Evolutionary conservation across 2,113 vertebrate species (phyloP).

Genomic region (Toxotes chatareus): DNA sequence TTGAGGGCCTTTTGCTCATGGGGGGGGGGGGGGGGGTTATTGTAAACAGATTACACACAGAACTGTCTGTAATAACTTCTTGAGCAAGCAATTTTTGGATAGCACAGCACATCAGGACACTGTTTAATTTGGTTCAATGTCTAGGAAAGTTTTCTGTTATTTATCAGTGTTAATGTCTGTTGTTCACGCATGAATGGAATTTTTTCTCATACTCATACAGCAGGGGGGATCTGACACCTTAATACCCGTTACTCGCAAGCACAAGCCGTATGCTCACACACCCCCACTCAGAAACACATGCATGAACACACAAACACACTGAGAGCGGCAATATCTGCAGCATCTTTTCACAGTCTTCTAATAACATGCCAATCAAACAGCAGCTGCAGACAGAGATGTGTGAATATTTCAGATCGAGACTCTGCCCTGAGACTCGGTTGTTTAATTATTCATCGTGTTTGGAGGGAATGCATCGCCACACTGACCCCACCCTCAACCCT

Average conservation of each 20-base stretch:
- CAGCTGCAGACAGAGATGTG: constrained; percentile 25
- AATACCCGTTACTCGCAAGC: constrained; percentile 2
- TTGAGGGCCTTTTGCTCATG: not conserved
- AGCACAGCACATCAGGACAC: not conserved
- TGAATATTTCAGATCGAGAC: constrained; percentile 58
- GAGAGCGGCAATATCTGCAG: constrained; percentile 8
- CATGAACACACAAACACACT: not conserved
- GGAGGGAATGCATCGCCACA: constrained; percentile 7
- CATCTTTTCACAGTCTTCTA: constrained; percentile 31
- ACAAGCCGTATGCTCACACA: not conserved
- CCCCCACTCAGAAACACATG: not conserved
- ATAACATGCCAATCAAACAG: constrained; percentile 63
- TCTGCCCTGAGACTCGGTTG: not conserved
- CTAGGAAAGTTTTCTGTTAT: not conserved
- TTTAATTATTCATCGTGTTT: constrained; percentile 63
- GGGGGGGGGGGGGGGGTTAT: no score
- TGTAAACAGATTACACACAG: not conserved
- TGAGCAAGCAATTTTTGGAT: not conserved
- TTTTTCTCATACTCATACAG: constrained; percentile 11
- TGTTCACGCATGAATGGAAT: not conserved
- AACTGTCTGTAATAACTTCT: not conserved
- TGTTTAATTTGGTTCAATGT: not conserved
- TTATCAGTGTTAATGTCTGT: constrained; percentile 2
- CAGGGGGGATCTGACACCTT: constrained; percentile 17
- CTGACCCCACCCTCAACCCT: not conserved